Base-by-base conservation (phyloP, 2,797 vertebrate species). In the Lepilemur septentrionalis region DNA sequence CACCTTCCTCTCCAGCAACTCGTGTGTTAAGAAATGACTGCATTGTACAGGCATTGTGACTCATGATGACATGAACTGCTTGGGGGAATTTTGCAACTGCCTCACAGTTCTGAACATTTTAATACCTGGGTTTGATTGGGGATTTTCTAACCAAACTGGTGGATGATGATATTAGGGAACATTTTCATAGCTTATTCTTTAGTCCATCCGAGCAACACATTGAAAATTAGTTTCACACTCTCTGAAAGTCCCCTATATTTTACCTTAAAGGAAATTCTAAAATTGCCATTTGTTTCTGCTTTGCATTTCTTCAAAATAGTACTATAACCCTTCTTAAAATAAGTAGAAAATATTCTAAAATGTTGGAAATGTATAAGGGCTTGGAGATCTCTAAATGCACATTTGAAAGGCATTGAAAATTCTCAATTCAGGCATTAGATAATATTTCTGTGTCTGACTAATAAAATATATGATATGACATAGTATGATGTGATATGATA, bases 111-210 rank as follows among this genome's bases (percentile, higher is more conserved):
- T 82, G 20, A 20, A 59, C 22, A 46, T 94, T 95, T 78, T 75
- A 38, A 46, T 61, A 83, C 48, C n/a, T 35, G 82, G 15, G 12
- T 92, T 88, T 82, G 41, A 95, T 28, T 50, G 52, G 92, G 94
- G 85, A 88, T 38, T 97, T 96, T 96, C 81, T 88, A 88, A 75
- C n/a, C 30, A 97, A 50, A 3, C 4, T 88, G 13, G n/a, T 72
- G 46, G 22, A 48, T 96, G 57, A 43, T 70, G 25, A 23, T 57
- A 61, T 84, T 80, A 92, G n/a, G 48, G 2, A 63, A 93, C 38
- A 88, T 81, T 90, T 79, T 18, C 61, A 59, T 78, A 55, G 13
- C 22, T 80, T 95, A 43, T 41, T 89, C 50, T 87, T 93, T 84
- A 70, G 89, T 69, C 25, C 17, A n/a, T 75, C 72, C 69, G 43